Evolutionary conservation across 2,888 invertebrate genomes (phyloP).

Genomic region (Campoplex nolae): DNA sequence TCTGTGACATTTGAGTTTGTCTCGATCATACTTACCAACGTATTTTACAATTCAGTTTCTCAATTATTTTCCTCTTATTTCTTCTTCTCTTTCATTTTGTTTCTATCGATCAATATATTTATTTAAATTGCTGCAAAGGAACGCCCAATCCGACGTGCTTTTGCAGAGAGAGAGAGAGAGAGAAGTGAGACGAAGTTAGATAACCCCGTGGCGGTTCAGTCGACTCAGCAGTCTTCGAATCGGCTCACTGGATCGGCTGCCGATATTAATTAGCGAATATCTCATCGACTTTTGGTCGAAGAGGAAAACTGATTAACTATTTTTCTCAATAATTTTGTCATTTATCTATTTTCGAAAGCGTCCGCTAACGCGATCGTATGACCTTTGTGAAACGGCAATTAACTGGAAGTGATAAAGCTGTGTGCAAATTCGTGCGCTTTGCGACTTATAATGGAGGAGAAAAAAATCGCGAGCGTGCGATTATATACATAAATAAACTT

Average conservation of each 20-base stretch:
- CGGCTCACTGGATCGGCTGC: neutral
- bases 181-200: too few species aligned
- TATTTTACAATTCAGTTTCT: neutral
- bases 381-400: constrained; percentile 16
- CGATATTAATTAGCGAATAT: neutral
- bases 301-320: neutral
- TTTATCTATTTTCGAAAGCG: neutral
- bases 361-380: neutral
- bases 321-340: neutral
- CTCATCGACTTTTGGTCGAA: neutral
- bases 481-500: neutral
- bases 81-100: too few species aligned
- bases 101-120: too few species aligned
- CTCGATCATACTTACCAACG: neutral
- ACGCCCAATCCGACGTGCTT: too few species aligned
- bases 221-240: neutral
- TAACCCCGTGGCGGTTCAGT: neutral
- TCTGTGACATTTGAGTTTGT: neutral
- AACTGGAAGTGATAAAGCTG: neutral
- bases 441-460: neutral
- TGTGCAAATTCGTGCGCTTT: neutral
- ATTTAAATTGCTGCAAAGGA: too few species aligned
- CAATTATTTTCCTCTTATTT: neutral
- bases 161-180: too few species aligned
- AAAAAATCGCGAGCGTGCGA: neutral